Evolutionary conservation across 2,113 vertebrate species (phyloP).

Genomic region (Lamprologus ornatipinnis): DNA sequence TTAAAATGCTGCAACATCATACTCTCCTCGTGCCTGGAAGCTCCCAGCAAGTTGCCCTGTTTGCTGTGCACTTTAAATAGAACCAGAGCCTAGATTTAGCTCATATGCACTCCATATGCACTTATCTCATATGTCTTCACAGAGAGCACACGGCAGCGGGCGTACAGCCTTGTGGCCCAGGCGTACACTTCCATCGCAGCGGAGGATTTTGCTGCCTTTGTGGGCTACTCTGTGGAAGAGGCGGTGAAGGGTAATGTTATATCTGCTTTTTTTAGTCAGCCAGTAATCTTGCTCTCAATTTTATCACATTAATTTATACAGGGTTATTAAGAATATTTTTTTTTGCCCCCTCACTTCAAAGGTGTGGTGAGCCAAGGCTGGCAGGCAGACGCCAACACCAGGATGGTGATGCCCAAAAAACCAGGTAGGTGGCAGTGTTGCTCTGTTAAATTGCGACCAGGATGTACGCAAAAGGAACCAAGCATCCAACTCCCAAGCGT

Average conservation of each 20-base stretch:
- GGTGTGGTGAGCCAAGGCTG: constrained; percentile 91
- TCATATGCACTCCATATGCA: background rate
- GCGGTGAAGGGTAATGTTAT: constrained; percentile 84
- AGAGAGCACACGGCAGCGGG: constrained; percentile 86
- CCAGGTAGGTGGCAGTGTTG: constrained; percentile 83
- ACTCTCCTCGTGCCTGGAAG: background rate
- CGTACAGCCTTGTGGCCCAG: constrained; percentile 89
- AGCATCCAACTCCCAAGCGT: background rate
- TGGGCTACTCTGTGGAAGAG: constrained; percentile 92
- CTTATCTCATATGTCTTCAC: background rate
- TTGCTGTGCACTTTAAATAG: background rate
- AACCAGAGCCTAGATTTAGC: background rate
- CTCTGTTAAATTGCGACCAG: background rate
- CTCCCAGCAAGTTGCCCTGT: background rate
- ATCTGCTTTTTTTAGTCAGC: background rate
- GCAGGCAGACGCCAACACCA: constrained; percentile 88
- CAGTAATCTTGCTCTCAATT: background rate
- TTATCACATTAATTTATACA: background rate
- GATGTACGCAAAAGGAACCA: background rate
- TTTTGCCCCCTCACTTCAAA: constrained; percentile 29
- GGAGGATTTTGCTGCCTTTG: constrained; percentile 91
- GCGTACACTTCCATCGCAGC: constrained; percentile 91
- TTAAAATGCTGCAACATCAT: background rate
- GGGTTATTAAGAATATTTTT: background rate
- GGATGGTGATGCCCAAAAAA: constrained; percentile 96